phyloP scores from a whole-genome alignment of 2,797 vertebrate genomes.

The Ciconia nigra region DNA sequence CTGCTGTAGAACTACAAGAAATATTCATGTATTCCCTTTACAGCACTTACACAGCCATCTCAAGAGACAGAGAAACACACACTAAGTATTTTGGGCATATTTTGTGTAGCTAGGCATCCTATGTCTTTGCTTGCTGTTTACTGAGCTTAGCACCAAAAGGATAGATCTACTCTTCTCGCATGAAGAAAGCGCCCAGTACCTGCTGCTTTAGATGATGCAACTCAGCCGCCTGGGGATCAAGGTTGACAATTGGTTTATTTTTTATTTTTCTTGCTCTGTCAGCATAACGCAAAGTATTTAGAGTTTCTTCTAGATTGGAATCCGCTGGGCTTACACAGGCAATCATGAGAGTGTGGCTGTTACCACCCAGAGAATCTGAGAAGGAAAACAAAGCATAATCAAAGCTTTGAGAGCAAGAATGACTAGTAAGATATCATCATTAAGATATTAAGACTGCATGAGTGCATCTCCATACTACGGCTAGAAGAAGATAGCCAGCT shows the following conservation, averaged over 20 bases:
- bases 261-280: conserved; percentile 97
- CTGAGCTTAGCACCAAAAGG: not conserved
- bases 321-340: conserved; percentile 95
- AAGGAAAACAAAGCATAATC: not conserved
- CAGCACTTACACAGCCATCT: not conserved
- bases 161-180: not conserved
- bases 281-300: conserved; percentile 93
- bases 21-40: not conserved
- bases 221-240: conserved; percentile 89
- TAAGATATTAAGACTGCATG: not conserved
- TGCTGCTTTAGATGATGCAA: conserved; percentile 86
- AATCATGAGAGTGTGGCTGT: conserved; percentile 97
- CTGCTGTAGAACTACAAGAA: not conserved
- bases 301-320: conserved; percentile 95
- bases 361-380: conserved; percentile 93
- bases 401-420: not conserved
- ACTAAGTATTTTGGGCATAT: fast-evolving
- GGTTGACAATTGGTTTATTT: conserved; percentile 92
- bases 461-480: not conserved
- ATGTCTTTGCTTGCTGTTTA: not conserved
- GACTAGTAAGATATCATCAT: not conserved
- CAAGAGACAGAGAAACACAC: not conserved
- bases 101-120: not conserved
- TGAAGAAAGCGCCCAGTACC: conserved; percentile 67
- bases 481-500: not conserved